Percentiles rank a stretch among this genome's conserved stretches.
These are phyloP conservation scores for Acholoe squamosa DNA, from an alignment of 2,888 invertebrate genomes.

Conservation along the genomic window DNA sequence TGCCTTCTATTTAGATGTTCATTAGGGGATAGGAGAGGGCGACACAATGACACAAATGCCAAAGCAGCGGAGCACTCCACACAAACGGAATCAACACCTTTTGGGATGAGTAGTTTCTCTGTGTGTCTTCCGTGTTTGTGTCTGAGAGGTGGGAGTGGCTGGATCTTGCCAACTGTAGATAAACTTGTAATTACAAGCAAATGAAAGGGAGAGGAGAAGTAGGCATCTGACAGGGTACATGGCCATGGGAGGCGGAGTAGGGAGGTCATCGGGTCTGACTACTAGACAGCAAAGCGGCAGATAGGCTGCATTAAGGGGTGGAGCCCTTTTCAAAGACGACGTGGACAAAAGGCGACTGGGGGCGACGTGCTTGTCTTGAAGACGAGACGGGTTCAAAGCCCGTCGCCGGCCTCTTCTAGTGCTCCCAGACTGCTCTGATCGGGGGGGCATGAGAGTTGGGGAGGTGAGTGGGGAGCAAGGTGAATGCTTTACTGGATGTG, in stretches of 20 bases:
- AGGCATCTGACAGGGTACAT: neutral
- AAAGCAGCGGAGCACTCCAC: neutral
- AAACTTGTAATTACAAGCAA: constrained; percentile 18
- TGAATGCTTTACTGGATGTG: neutral
- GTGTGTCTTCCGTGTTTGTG: neutral
- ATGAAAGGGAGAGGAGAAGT: neutral
- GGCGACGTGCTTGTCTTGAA: constrained; percentile 19
- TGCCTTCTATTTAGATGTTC: neutral
- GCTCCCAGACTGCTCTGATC: neutral
- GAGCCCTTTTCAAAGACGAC: constrained; percentile 13
- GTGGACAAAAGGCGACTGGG: constrained; percentile 11
- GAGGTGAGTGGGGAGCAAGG: neutral
- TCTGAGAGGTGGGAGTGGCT: neutral
- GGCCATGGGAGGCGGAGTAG: neutral
- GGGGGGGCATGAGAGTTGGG: neutral
- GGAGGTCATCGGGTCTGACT: constrained; percentile 10
- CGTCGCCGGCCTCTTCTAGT: neutral
- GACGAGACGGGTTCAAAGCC: constrained; percentile 49
- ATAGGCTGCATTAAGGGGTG: constrained; percentile 20
- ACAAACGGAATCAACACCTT: neutral
- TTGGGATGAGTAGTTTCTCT: neutral
- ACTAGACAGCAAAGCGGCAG: neutral
- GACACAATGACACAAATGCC: constrained; percentile 23
- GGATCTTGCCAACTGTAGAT: neutral
- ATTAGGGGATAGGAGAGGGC: neutral